Evolutionary conservation across 2,888 invertebrate genomes (phyloP).

Genomic region (Phytoseiulus persimilis): DNA sequence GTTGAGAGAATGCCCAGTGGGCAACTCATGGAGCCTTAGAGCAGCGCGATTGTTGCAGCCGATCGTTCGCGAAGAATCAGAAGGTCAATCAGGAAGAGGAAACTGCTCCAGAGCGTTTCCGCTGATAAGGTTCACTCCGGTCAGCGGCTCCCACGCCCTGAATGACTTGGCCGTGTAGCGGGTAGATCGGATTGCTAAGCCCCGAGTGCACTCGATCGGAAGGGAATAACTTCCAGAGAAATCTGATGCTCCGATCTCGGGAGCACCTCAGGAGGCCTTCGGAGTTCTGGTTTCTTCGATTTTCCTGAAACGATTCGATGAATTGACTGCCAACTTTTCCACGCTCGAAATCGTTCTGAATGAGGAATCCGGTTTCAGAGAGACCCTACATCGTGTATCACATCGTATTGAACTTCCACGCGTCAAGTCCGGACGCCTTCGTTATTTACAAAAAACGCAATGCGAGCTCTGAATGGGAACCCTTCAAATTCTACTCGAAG

Average conservation of each 20-base stretch:
- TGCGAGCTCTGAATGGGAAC: conserved; percentile 66
- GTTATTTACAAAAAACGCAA: conserved; percentile 76
- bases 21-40: no score
- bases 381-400: conserved; percentile 96
- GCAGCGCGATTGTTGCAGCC: not conserved
- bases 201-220: no score
- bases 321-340: not conserved
- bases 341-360: conserved; percentile 1
- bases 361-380: conserved; percentile 57
- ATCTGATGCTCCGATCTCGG: no score
- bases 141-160: not conserved
- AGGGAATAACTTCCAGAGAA: no score
- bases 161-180: not conserved
- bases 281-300: no score
- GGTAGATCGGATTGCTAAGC: no score
- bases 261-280: no score
- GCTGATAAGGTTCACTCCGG: not conserved
- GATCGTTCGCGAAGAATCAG: not conserved
- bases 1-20: no score
- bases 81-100: not conserved
- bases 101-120: not conserved
- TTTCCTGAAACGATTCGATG: no score
- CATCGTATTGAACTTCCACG: conserved; percentile 81
- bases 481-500: conserved; percentile 68
- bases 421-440: conserved; percentile 92